Percentiles rank a stretch among this genome's conserved stretches.
Conservation (phyloP, 2,113 vertebrate genomes). For the Ovis canadensis region DNA sequence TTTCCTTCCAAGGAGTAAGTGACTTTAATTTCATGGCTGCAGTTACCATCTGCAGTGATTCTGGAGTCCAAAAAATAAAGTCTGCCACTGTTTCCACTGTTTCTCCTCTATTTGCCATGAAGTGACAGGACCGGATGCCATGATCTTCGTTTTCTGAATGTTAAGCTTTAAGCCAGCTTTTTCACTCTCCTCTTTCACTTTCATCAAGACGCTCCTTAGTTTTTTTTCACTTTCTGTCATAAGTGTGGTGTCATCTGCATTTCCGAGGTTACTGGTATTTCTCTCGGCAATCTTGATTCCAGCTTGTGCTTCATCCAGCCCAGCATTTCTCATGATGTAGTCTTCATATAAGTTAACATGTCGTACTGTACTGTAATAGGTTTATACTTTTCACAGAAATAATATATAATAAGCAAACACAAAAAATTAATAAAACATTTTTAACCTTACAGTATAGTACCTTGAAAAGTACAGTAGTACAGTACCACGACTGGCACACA, state of each 20-base stretch:
- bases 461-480: neutral
- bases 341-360: neutral
- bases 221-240: neutral
- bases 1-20: neutral
- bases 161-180: neutral
- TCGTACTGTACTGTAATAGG: neutral
- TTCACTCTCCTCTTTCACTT: neutral
- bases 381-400: neutral
- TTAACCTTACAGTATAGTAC: neutral
- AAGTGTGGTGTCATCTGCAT: neutral
- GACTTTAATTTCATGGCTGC: neutral
- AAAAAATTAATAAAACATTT: neutral
- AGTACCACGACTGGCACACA: neutral
- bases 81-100: neutral
- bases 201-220: neutral
- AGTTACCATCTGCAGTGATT: neutral
- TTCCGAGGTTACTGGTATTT: neutral
- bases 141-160: neutral
- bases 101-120: neutral
- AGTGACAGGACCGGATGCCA: rapidly evolving
- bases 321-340: neutral
- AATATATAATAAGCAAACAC: neutral
- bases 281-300: neutral
- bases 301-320: neutral
- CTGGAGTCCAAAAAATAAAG: neutral